phyloP scores from a whole-genome alignment of 1,140 invertebrate species.

The Drosophila arizonae region DNA sequence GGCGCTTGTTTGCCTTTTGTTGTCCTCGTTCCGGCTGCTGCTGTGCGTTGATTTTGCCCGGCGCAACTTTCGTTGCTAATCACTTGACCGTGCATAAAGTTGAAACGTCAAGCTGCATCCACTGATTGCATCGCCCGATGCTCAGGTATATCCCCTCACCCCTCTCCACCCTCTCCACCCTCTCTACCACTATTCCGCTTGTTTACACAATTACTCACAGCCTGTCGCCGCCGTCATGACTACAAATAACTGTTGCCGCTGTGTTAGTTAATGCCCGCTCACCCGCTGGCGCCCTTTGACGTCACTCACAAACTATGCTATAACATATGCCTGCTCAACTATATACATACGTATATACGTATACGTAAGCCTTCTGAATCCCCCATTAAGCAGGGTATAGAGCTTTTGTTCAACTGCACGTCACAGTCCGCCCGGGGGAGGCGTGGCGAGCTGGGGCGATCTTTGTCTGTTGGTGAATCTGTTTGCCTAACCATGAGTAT shows the following conservation, averaged over 20 bases:
- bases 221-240: constrained; percentile 49
- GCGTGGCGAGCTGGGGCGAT: no score
- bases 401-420: no score
- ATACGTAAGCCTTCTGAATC: not conserved
- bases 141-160: constrained; percentile 38
- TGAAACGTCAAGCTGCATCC: constrained; percentile 57
- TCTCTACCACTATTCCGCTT: constrained; percentile 4
- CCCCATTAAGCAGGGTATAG: no score
- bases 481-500: no score
- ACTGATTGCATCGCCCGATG: constrained; percentile 63
- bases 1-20: no score
- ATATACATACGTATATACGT: not conserved
- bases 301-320: not conserved
- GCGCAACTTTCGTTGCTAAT: constrained; percentile 77
- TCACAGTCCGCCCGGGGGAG: no score
- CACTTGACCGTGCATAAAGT: constrained; percentile 73
- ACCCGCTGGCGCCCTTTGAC: constrained; percentile 19
- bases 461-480: no score
- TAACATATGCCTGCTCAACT: not conserved
- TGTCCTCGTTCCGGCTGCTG: constrained; percentile 45
- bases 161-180: constrained; percentile 24
- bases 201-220: constrained; percentile 78
- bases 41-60: constrained; percentile 66
- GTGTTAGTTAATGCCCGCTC: constrained; percentile 60
- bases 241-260: constrained; percentile 49